Conservation (phyloP, 1,140 invertebrate genomes). For the Ceratina japonica region DNA sequence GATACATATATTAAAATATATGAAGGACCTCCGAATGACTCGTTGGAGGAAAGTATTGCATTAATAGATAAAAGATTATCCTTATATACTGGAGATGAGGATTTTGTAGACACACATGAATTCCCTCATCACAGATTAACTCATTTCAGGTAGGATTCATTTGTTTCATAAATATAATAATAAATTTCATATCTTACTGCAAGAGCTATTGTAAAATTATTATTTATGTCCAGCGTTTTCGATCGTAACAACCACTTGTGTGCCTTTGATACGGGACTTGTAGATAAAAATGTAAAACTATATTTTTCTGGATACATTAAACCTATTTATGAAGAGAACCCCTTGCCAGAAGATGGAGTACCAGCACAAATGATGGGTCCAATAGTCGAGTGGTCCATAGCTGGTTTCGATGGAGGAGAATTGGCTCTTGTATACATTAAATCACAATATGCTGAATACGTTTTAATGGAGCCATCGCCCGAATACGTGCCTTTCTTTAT, state of each 20-base stretch:
- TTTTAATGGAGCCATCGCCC: constrained; percentile 87
- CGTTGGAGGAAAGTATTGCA: constrained; percentile 88
- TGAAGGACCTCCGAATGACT: constrained; percentile 87
- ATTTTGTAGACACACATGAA: constrained; percentile 81
- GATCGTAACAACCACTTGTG: constrained; percentile 90
- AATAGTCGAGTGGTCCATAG: constrained; percentile 92
- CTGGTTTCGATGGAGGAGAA: constrained; percentile 90
- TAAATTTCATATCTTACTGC: neutral
- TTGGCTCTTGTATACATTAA: constrained; percentile 88
- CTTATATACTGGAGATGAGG: too few species aligned
- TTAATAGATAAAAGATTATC: constrained; percentile 88
- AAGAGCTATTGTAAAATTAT: neutral
- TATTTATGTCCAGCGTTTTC: constrained; percentile 84
- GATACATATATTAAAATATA: constrained; percentile 84
- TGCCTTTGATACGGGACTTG: constrained; percentile 88
- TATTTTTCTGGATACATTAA: constrained; percentile 92
- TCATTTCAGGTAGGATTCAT: constrained; percentile 68
- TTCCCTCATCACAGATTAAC: constrained; percentile 85
- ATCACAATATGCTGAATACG: constrained; percentile 91
- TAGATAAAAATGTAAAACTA: constrained; percentile 88
- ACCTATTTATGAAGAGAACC: constrained; percentile 88
- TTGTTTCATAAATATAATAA: neutral
- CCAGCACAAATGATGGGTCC: constrained; percentile 89
- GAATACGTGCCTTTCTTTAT: constrained; percentile 87
- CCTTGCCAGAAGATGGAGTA: constrained; percentile 86